Conservation (phyloP, 2,797 vertebrate species). For the Lepus townsendii region DNA sequence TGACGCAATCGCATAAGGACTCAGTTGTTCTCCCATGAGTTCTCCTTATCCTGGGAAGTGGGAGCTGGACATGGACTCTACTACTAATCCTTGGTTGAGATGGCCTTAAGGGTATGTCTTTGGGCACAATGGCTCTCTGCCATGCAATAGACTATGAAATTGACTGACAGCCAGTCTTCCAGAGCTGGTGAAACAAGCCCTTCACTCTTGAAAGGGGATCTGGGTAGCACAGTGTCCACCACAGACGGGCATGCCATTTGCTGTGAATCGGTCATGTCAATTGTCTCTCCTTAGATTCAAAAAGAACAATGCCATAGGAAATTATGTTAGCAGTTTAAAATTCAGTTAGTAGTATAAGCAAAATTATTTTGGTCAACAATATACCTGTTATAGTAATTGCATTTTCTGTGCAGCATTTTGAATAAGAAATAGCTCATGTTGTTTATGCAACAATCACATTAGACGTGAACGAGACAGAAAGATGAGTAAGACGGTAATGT, state of each 20-base stretch:
- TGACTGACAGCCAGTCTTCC: background rate
- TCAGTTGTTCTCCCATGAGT: background rate
- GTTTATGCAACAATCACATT: background rate
- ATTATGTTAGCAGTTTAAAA: slow-evolving; percentile 43
- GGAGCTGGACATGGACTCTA: background rate
- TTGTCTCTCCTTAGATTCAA: background rate
- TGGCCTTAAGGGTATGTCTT: background rate
- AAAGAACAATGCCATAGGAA: slow-evolving; percentile 38
- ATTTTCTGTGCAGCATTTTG: slow-evolving; percentile 19
- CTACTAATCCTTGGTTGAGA: background rate
- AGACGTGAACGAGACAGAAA: background rate
- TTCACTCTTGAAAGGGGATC: background rate
- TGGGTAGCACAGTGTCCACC: background rate
- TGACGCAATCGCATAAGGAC: background rate
- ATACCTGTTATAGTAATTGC: background rate
- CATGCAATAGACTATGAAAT: no score
- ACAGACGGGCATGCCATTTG: background rate
- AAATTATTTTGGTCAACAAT: slow-evolving; percentile 23
- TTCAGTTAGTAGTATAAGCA: background rate
- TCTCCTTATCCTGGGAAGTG: background rate
- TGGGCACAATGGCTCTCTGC: background rate
- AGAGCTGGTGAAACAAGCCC: background rate
- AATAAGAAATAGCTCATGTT: slow-evolving; percentile 12
- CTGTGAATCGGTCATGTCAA: background rate
- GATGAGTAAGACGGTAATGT: background rate